Conservation (phyloP, 2,113 vertebrate species). For the Lates calcarifer region DNA sequence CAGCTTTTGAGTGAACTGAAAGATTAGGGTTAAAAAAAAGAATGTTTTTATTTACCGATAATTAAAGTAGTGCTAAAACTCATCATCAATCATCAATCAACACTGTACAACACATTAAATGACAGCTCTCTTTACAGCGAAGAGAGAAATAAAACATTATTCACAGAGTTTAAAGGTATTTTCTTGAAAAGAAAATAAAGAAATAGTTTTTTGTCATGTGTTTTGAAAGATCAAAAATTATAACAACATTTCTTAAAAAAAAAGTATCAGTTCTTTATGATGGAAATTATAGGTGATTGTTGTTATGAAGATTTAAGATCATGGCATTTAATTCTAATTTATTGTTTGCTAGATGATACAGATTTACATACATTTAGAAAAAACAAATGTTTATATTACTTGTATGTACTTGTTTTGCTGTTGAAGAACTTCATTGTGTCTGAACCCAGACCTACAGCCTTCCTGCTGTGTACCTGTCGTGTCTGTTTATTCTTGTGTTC, state of each 20-base stretch:
- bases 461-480: neutral
- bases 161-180: neutral
- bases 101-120: too few species aligned
- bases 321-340: neutral
- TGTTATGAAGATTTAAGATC: neutral
- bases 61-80: neutral
- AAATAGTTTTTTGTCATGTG: too few species aligned
- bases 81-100: neutral
- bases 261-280: too few species aligned
- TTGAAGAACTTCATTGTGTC: neutral
- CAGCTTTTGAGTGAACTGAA: too few species aligned
- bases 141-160: neutral
- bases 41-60: too few species aligned
- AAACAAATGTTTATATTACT: neutral
- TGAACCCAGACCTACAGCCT: neutral
- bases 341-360: neutral
- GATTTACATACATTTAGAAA: neutral
- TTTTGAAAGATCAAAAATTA: too few species aligned
- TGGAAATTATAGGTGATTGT: too few species aligned
- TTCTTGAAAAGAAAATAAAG: too few species aligned
- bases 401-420: neutral
- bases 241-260: too few species aligned
- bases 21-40: too few species aligned
- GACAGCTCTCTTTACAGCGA: neutral
- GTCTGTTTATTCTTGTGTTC: neutral